Evolutionary conservation across 2,113 vertebrate genomes (phyloP).

Genomic region (Elephas maximus): DNA sequence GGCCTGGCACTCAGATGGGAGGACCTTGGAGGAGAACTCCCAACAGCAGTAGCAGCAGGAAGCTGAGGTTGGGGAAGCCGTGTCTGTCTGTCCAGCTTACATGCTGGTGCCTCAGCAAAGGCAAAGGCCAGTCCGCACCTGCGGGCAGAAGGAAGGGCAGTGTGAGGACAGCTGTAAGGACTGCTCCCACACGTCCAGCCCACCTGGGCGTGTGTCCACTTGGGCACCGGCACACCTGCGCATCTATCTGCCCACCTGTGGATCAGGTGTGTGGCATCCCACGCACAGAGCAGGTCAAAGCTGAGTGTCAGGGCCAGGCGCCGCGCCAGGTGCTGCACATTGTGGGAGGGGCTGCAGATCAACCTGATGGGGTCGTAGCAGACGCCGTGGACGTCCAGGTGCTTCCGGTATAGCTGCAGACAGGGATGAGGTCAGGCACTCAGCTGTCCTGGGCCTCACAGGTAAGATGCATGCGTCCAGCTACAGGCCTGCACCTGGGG

Average conservation of each 20-base stretch:
- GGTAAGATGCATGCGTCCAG: too few relatives aligned
- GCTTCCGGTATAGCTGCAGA: not conserved
- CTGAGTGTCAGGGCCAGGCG: not conserved
- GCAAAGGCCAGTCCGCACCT: not conserved
- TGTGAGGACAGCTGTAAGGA: not conserved
- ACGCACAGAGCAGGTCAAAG: not conserved
- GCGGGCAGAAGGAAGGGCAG: not conserved
- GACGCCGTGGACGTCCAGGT: not conserved
- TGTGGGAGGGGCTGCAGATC: not conserved
- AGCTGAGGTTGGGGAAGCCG: slow-evolving; percentile 91
- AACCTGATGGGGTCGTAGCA: not conserved
- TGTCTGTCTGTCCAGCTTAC: slow-evolving; percentile 80
- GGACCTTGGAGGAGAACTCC: slow-evolving; percentile 86
- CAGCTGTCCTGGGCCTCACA: too few relatives aligned
- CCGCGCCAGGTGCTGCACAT: not conserved
- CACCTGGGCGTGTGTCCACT: too few relatives aligned
- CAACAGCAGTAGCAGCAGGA: slow-evolving; percentile 92
- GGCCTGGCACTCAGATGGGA: slow-evolving; percentile 83
- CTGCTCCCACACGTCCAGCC: too few relatives aligned
- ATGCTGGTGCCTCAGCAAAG: slow-evolving; percentile 81
- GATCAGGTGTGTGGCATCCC: not conserved
- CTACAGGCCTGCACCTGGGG: too few relatives aligned
- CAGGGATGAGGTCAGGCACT: not conserved
- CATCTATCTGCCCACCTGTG: not conserved
- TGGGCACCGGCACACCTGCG: too few relatives aligned